A percentile compares a stretch with the other conserved stretches of the same genome.
Conservation (phyloP, 1,140 invertebrate species). For the Drosophila lini region DNA sequence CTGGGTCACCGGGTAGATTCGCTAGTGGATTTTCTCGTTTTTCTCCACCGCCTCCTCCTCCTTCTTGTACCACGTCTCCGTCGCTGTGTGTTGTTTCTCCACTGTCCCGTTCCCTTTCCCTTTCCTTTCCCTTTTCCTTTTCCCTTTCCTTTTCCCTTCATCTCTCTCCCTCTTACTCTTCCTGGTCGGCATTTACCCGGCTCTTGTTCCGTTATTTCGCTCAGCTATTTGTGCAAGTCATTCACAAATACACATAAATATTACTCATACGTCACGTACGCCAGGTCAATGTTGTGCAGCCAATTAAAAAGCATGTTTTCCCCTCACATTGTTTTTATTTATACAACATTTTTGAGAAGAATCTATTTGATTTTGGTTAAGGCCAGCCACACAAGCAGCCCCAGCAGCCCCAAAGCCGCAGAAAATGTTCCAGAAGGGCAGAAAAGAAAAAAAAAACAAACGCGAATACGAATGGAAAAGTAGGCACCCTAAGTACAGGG, state of each 20-base stretch:
- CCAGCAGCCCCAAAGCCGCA: neutral
- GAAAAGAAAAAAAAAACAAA: constrained; percentile 2
- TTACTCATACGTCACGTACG: constrained; percentile 49
- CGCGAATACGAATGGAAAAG: constrained; percentile 19
- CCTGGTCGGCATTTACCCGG: constrained; percentile 40
- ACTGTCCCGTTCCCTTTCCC: constrained; percentile 6
- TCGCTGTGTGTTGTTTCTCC: neutral
- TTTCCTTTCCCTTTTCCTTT: neutral
- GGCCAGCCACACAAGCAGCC: constrained; percentile 1
- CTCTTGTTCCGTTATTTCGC: constrained; percentile 39
- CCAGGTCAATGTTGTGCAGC: constrained; percentile 44
- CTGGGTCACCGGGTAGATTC: constrained; percentile 52
- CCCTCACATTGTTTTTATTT: constrained; percentile 37
- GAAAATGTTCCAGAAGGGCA: constrained; percentile 9
- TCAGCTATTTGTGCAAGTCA: constrained; percentile 45
- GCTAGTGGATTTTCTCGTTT: constrained; percentile 42
- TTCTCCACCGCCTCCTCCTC: neutral
- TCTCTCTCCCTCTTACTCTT: neutral
- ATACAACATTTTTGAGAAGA: constrained; percentile 33
- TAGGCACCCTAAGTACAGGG: constrained; percentile 16
- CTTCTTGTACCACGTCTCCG: neutral
- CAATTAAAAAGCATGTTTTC: constrained; percentile 31
- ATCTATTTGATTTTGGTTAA: constrained; percentile 43
- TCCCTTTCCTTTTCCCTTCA: neutral
- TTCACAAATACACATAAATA: constrained; percentile 46